A percentile compares a stretch with the other conserved stretches of the same genome.
phyloP scores from a whole-genome alignment of 2,888 invertebrate genomes.

The Atethmia centrago region DNA sequence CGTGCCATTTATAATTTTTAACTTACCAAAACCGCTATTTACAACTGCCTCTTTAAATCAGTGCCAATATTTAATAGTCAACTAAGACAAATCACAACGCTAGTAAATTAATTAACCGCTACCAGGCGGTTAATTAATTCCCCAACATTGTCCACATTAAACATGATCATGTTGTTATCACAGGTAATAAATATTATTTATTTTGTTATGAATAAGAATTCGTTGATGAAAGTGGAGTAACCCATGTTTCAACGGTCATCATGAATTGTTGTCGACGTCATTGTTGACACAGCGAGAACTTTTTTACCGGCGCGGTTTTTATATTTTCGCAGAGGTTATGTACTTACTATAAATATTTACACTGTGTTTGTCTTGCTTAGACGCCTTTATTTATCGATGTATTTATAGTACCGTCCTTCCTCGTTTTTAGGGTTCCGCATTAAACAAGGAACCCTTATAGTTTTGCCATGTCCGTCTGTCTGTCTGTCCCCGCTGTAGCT shows the following conservation, averaged over 20 bases:
- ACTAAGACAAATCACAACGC: neutral
- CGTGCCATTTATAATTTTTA: too few species aligned
- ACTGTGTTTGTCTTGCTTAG: neutral
- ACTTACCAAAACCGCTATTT: too few species aligned
- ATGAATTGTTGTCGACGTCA: constrained; percentile 1
- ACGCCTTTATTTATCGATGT: neutral
- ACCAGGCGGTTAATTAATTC: too few species aligned
- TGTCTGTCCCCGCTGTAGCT: too few species aligned
- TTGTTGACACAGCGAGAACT: neutral
- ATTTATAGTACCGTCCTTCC: neutral
- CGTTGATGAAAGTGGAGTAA: neutral
- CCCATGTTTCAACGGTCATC: constrained; percentile 7
- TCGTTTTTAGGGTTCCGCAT: too few species aligned
- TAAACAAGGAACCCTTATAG: too few species aligned
- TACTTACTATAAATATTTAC: constrained; percentile 6
- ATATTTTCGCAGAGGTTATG: neutral
- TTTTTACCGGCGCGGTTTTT: constrained; percentile 8
- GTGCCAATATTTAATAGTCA: too few species aligned
- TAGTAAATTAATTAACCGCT: neutral
- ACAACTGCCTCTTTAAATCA: too few species aligned
- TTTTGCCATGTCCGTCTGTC: too few species aligned
- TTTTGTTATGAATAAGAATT: neutral
- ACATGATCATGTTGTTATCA: constrained; percentile 17
- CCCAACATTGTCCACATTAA: neutral
- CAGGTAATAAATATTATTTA: neutral